phyloP scores from a whole-genome alignment of 92 coral and sea anemone genomes.

The Metridium senile region DNA sequence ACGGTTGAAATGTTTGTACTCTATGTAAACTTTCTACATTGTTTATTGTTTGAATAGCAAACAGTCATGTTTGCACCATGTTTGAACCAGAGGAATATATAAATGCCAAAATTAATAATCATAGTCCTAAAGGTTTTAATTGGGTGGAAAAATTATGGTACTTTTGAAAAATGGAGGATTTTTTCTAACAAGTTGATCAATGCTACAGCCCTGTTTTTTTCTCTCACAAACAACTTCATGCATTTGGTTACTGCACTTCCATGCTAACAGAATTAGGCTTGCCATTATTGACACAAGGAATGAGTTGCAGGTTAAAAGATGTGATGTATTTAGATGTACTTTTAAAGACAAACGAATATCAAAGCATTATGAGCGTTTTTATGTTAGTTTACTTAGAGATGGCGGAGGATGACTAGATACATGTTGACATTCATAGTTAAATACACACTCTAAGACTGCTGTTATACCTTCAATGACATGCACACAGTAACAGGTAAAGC shows the following conservation, averaged over 20 bases:
- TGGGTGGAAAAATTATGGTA: too few relatives aligned
- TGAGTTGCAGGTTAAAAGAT: background rate
- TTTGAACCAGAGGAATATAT: too few relatives aligned
- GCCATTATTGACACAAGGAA: background rate
- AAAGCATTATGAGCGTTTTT: background rate
- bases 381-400: background rate
- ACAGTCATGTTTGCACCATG: too few relatives aligned
- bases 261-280: background rate
- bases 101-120: too few relatives aligned
- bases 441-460: slow-evolving; percentile 53
- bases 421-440: background rate
- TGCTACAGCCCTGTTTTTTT: slow-evolving; percentile 1
- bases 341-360: background rate
- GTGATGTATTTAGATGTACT: background rate
- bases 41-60: too few relatives aligned
- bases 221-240: background rate
- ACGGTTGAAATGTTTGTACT: too few relatives aligned
- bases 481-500: slow-evolving; percentile 27
- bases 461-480: slow-evolving; percentile 72
- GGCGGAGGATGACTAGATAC: background rate
- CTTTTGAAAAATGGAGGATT: too few relatives aligned
- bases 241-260: background rate
- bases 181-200: too few relatives aligned
- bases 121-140: too few relatives aligned
- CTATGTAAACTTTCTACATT: too few relatives aligned